Evolutionary conservation across 1,140 invertebrate genomes (phyloP), one percentile per base, ranked within the genome.

Genomic region (Lethrus apterus): DNA sequence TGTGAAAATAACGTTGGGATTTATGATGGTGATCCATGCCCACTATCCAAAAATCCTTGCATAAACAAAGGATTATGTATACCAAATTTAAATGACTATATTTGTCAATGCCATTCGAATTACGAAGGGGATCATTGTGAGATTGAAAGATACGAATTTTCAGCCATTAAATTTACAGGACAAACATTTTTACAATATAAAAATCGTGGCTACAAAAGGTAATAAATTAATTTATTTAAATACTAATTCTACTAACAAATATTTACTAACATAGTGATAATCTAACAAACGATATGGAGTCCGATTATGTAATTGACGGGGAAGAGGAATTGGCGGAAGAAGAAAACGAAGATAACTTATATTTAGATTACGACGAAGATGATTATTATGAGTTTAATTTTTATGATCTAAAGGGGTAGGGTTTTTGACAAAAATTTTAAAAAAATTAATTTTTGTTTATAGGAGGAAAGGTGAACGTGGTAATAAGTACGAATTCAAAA

Each of bases 51-150:
- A 49, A 73, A 75, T 68, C 81, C 83, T 8, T 90, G 86, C 65
- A 70, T 75, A 41, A 87, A 89, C 66, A 79, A 80, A 21, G 85
- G 85, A 0, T 70, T 83, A 31, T 90, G 86, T 67, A 66, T 84
- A 20, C 84, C 86, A n/a, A 69, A 80, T 42, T 68, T 88, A 10
- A 78, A 79, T 35, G 73, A 76, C 47, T 86, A 79, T 56, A 72
- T 78, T 35, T 89, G 86, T 66, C 78, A 81, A 61, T 88, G 85
- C 57, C 72, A 73, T 2, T 66, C 66, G 11, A 71, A 74, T 31
- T 85, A 74, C 60, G 75, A 73, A 46, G 86, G 86, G n/a, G 71
- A 79, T 32, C 71, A 74, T 40, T 88, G 86, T 64, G 80, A 88
- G 71, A 77, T 38, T 60, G 60, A 44, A 4, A 44, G 53, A 52